Base-by-base conservation (phyloP, 2,797 vertebrate species). In the Lemur catta region DNA sequence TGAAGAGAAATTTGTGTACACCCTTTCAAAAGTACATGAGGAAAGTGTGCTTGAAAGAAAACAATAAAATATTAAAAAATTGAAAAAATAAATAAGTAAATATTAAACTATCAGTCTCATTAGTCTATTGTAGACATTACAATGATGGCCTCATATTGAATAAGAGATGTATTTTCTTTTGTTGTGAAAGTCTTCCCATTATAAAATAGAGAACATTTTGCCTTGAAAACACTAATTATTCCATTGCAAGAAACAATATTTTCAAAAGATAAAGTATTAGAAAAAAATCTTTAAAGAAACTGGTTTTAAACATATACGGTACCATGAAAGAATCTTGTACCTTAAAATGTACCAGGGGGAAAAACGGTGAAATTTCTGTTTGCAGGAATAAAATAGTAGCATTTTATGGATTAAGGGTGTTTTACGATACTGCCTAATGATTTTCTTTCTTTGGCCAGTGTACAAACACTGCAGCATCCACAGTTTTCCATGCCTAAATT, bases 341-440 rank as follows among this genome's bases (percentile, higher is more conserved):
- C 8, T 63, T 75, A 94, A 96, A 97, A 74, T 10, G 82, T 15
- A 61, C 0, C 2, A 33, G 14, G 14, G 24, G 11, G 8, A 38
- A 43, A 69, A 74, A 4, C 0, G 18, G 15, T 26, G 30, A 84
- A 86, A 75, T 80, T 52, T 6, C 50, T 93, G 46, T 82, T 61
- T 75, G 38, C 48, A 76, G 35, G 67, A 90, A 67, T 79, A 85
- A 92, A 87, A 92, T n/a, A 67, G 80, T 52, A 75, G 61, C 13
- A 3, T 65, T 93, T 96, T 97, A 82, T 95, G 69, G 48, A n/a
- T 61, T 92, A 76, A 28, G 18, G 11, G 59, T 85, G 38, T 93
- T 95, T 95, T 93, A 94, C 59, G 87, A 89, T 33, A 26, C 30
- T 41, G 72, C 57, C 46, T 75, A 96, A 84, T 76, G 93, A 65